Base-by-base conservation (phyloP, 2,888 invertebrate genomes). In the Ectemnius cavifrons region DNA sequence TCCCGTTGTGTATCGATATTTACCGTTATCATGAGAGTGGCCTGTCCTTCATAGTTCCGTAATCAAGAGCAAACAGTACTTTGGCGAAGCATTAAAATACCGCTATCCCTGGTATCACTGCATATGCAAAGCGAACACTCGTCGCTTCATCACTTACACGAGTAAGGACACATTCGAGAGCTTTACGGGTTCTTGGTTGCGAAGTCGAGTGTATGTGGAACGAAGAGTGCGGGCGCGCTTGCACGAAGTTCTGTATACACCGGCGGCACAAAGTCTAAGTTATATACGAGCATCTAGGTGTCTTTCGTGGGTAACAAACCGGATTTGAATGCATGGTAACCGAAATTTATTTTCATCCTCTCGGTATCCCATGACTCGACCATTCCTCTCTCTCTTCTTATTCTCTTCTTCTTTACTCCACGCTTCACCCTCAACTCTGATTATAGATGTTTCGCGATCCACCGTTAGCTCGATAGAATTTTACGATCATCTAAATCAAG, bases 401-500 rank as follows among this genome's bases (percentile, higher is more conserved):
- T 11, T 6, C 37, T 37, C 52, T 4, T 11, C 37, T 11, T 37
- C 11, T 37, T 37, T 37, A 3, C 37, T 37, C 37, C 60, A 58
- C 18, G 27, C 61, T 66, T 16, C 18, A 64, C 16, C 18, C 49
- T 59, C 47, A 47, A 49, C 58, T 61, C 62, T 46, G 45, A 65
- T 71, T 65, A 47, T 61, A 18, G 61, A n/a, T 45, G 62, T 45
- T 28, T 57, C 73, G 49, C 20, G 28, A 18, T 28, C 58, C 75
- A 49, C 56, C 57, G 72, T 69, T 67, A 63, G 72, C 72, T 45
- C 71, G 76, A 71, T 45, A 71, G 66, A 77, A 77, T 72, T 65
- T 76, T 72, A 77, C 72, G 76, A 72, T 63, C 63, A 64, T 77
- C 77, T 77, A 77, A 76, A 77, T 77, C 69, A 76, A 76, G 77